Percentiles rank a stretch among this genome's conserved stretches.
Conservation (phyloP, 1,140 invertebrate species). For the Palaemon carinicauda region DNA sequence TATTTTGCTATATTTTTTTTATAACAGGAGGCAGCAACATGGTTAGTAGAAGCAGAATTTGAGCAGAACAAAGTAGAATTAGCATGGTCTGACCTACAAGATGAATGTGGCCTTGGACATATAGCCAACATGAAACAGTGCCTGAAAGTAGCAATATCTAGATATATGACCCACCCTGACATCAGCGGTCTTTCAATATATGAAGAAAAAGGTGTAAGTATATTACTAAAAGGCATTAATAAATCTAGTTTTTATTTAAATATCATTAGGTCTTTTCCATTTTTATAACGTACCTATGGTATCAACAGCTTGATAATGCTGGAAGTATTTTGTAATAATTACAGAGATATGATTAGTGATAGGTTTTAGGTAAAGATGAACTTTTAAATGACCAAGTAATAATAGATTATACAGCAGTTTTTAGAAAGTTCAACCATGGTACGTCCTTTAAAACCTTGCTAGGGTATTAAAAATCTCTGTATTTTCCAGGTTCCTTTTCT, state of each 20-base stretch:
- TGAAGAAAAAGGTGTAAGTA: conserved; percentile 55
- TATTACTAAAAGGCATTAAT: background rate
- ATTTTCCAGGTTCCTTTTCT: conserved; percentile 15
- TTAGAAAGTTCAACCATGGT: no score
- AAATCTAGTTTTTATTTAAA: background rate
- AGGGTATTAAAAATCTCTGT: no score
- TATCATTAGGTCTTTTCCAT: background rate
- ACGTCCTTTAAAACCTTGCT: no score
- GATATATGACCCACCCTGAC: conserved; percentile 51
- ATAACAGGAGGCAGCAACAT: conserved; percentile 63
- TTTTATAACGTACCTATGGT: background rate
- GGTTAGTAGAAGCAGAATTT: conserved; percentile 65
- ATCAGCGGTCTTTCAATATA: conserved; percentile 39
- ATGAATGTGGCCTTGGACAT: conserved; percentile 69
- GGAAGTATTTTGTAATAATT: no score
- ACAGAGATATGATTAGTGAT: no score
- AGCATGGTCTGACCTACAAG: conserved; percentile 67
- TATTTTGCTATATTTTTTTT: conserved; percentile 36
- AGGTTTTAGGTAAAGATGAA: no score
- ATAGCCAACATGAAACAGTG: conserved; percentile 72
- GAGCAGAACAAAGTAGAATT: conserved; percentile 65
- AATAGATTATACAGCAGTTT: no score
- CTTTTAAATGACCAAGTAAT: no score
- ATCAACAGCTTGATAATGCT: no score
- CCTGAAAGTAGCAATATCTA: conserved; percentile 66